These are phyloP conservation scores for Hippocampus abdominalis DNA, from an alignment of 2,113 vertebrate genomes.

Conservation along the genomic window DNA sequence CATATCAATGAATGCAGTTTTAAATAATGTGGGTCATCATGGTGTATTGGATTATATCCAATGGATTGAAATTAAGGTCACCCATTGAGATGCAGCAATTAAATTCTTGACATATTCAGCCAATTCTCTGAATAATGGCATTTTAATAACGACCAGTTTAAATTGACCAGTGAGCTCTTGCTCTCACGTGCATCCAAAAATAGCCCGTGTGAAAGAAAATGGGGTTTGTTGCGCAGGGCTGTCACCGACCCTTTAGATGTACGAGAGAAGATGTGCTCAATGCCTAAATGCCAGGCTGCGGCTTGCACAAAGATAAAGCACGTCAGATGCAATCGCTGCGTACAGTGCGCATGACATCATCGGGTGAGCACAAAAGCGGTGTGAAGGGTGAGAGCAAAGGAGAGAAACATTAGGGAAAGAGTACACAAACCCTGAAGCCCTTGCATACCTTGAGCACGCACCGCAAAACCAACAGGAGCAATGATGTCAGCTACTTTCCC, in stretches of 20 bases:
- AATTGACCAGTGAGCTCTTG: constrained; percentile 40
- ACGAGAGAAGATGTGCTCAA: constrained; percentile 45
- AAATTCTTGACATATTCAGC: constrained; percentile 31
- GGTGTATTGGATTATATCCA: constrained; percentile 30
- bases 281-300: constrained; percentile 40
- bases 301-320: constrained; percentile 78
- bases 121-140: constrained; percentile 14
- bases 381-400: constrained; percentile 38
- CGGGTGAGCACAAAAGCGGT: constrained; percentile 35
- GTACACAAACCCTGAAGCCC: constrained; percentile 57
- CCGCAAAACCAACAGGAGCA: constrained; percentile 55
- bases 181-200: constrained; percentile 67
- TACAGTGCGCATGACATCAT: constrained; percentile 72
- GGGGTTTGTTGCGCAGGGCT: constrained; percentile 50
- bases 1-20: constrained; percentile 14
- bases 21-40: constrained; percentile 55
- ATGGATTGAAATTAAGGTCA: constrained; percentile 47
- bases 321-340: constrained; percentile 69
- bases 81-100: constrained; percentile 43
- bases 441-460: constrained; percentile 62
- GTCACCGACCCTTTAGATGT: constrained; percentile 39
- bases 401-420: constrained; percentile 49
- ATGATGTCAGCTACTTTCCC: constrained; percentile 72
- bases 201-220: constrained; percentile 63
- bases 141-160: constrained; percentile 34